phyloP scores from a whole-genome alignment of 2,888 invertebrate genomes.

The Sarcophaga rosellei region DNA sequence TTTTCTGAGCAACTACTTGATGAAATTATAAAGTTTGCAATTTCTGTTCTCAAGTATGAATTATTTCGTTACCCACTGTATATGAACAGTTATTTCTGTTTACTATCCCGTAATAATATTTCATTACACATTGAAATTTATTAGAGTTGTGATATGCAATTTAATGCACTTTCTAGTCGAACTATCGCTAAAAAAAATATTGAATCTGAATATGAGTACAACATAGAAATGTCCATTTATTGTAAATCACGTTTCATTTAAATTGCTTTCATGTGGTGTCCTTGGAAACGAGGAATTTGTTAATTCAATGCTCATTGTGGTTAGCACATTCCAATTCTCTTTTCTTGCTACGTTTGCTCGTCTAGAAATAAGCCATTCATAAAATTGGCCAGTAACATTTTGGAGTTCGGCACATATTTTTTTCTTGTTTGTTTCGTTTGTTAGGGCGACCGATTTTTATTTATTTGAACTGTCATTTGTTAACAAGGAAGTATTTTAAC shows the following conservation, averaged over 20 bases:
- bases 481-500: constrained; percentile 47
- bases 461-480: constrained; percentile 18
- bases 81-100: too few species aligned
- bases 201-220: neutral
- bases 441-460: constrained; percentile 1
- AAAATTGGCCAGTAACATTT: constrained; percentile 10
- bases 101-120: too few species aligned
- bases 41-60: too few species aligned
- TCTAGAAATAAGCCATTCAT: neutral
- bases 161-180: neutral
- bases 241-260: constrained; percentile 53
- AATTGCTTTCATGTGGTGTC: constrained; percentile 72
- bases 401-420: constrained; percentile 12
- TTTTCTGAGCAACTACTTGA: too few species aligned
- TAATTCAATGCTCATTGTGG: constrained; percentile 79
- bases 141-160: neutral
- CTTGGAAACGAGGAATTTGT: constrained; percentile 80
- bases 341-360: neutral
- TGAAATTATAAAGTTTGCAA: too few species aligned
- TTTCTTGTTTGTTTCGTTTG: neutral
- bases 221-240: constrained; percentile 45
- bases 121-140: too few species aligned
- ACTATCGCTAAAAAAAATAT: neutral
- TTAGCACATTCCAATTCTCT: neutral
- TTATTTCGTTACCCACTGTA: too few species aligned